Conservation (phyloP, 2,113 vertebrate species). For the Paradoxurus hermaphroditus region DNA sequence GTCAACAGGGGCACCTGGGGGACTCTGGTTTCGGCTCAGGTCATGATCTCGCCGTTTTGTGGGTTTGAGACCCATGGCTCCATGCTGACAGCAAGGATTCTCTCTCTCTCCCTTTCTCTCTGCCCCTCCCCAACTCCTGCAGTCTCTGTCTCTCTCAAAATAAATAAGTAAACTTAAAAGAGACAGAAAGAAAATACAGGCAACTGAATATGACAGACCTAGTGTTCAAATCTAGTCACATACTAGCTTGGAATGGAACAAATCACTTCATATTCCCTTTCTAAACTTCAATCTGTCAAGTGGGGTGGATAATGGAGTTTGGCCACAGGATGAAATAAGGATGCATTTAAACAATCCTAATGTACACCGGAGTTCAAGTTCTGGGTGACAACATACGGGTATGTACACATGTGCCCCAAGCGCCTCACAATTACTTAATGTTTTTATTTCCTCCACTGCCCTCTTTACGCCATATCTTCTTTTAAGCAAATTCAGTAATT, state of each 20-base stretch:
- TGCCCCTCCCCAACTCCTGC: too few relatives aligned
- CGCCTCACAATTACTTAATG: background rate
- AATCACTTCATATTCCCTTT: conserved; percentile 7
- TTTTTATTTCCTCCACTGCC: background rate
- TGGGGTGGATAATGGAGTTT: background rate
- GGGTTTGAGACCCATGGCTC: too few relatives aligned
- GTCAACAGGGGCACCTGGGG: too few relatives aligned
- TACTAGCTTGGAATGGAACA: background rate
- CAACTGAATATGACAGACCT: background rate
- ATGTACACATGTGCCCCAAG: background rate
- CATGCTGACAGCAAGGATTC: too few relatives aligned
- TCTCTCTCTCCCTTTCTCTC: too few relatives aligned
- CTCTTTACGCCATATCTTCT: background rate
- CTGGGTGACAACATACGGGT: background rate
- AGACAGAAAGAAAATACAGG: background rate
- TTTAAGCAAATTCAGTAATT: conserved; percentile 17
- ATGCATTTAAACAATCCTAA: background rate
- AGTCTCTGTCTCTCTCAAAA: too few relatives aligned
- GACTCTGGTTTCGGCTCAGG: too few relatives aligned
- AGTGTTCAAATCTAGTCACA: background rate
- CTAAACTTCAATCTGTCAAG: background rate
- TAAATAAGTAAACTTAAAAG: too few relatives aligned
- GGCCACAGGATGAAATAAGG: background rate
- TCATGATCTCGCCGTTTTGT: too few relatives aligned
- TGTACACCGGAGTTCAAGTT: background rate